Percentiles rank a stretch among this genome's conserved stretches.
Evolutionary conservation across 2,888 invertebrate genomes (phyloP).

Genomic region (Mesoligia furuncula): DNA sequence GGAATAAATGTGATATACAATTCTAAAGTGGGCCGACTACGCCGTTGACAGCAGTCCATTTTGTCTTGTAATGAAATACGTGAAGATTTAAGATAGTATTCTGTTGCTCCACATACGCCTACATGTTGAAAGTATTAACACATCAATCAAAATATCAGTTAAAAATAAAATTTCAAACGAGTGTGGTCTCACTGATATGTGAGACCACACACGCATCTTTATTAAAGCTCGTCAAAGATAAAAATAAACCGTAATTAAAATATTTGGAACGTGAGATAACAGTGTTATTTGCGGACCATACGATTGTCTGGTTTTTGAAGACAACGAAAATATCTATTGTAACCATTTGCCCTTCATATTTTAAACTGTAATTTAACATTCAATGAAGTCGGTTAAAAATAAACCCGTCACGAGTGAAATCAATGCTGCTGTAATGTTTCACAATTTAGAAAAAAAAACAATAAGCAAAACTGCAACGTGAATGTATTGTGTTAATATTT

Average conservation of each 20-base stretch:
- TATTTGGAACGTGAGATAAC: conserved; percentile 48
- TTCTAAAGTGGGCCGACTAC: conserved; percentile 41
- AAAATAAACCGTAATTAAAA: conserved; percentile 46
- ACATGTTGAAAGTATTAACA: conserved; percentile 20
- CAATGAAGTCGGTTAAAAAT: conserved; percentile 9
- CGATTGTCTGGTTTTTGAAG: conserved; percentile 9
- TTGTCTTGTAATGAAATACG: conserved; percentile 23
- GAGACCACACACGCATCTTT: too few species aligned
- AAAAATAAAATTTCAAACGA: conserved; percentile 15
- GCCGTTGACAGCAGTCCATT: conserved; percentile 25
- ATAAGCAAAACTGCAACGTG: conserved; percentile 46
- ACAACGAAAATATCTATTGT: conserved; percentile 31
- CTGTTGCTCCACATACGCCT: conserved; percentile 8
- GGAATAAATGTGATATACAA: conserved; percentile 35
- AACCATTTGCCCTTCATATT: conserved; percentile 48
- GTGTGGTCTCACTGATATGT: conserved; percentile 30
- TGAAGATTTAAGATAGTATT: conserved; percentile 29
- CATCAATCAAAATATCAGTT: conserved; percentile 7
- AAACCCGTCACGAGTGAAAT: conserved; percentile 30
- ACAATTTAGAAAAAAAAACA: conserved; percentile 18
- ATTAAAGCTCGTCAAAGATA: too few species aligned
- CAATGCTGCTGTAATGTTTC: conserved; percentile 17
- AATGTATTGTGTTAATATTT: conserved; percentile 12
- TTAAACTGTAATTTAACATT: conserved; percentile 16
- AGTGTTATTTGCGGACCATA: conserved; percentile 11